Conservation (phyloP, 2,888 invertebrate genomes). For the Tinea trinotella region DNA sequence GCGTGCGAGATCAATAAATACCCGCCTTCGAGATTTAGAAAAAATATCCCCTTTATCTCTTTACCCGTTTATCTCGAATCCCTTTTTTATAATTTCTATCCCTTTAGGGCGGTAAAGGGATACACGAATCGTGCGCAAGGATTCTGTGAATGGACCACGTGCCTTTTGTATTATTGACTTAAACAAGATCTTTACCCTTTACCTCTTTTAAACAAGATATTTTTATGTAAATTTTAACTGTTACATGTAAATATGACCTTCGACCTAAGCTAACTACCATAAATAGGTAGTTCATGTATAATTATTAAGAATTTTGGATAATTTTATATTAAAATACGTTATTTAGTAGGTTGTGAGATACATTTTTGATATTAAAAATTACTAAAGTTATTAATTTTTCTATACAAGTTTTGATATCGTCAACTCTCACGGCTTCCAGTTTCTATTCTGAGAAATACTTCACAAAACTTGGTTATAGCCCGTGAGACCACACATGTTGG, state of each 20-base stretch:
- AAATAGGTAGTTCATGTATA: no score
- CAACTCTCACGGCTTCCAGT: conserved; percentile 19
- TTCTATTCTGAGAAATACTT: conserved; percentile 40
- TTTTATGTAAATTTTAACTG: neutral
- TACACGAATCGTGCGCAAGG: conserved; percentile 60
- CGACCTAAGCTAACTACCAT: no score
- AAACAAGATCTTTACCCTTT: conserved; percentile 45
- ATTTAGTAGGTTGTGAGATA: no score
- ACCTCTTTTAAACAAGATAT: neutral
- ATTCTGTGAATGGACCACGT: conserved; percentile 61
- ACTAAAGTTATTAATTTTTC: neutral
- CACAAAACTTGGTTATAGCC: conserved; percentile 49
- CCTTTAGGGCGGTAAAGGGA: conserved; percentile 52
- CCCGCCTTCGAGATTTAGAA: conserved; percentile 43
- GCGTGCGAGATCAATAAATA: conserved; percentile 56
- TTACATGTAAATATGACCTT: neutral
- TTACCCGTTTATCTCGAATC: conserved; percentile 51
- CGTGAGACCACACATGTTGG: conserved; percentile 63
- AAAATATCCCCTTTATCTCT: conserved; percentile 27
- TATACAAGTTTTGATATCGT: neutral
- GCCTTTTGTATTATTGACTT: conserved; percentile 49
- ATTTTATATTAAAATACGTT: no score
- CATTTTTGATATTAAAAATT: neutral
- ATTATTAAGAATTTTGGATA: no score
- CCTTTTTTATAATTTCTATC: conserved; percentile 36